Evolutionary conservation across 2,888 invertebrate species (phyloP), one percentile per base, ranked within the genome.

Genomic region (Pandemis corylana): DNA sequence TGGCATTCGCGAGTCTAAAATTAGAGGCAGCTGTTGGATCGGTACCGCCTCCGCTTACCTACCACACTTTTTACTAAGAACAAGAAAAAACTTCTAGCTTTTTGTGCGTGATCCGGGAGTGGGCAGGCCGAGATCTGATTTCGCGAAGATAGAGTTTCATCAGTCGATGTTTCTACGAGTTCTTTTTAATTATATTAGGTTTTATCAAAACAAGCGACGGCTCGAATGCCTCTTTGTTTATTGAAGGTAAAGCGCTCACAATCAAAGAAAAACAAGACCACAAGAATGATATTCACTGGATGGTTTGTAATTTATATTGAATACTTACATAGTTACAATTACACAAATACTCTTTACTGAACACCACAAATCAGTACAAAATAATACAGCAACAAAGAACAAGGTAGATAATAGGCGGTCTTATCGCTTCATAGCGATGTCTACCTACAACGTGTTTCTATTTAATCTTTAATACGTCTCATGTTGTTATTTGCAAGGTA

Each of bases 121-220:
- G 84, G 86, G 82, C 82, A 82, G 85, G 81, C 80, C 82, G 84
- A 84, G 88, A 89, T 93, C 91, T 89, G 88, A 90, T 93, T 93
- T 91, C 93, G 89, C 89, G 83, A 87, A 89, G 89, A 90, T 92
- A 90, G 90, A 92, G 89, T 92, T 92, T 91, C 93, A 87, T 87
- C 85, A 85, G 85, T 85, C 87, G 84, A 85, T 86, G 86, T 88
- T 92, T 90, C 88, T 91, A 90, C 86, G 91, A 91, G 88, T 92
- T 93, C 91, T 90, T 90, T 89, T 89, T 90, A 90, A 91, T 91
- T 90, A 89, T 88, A 85, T 89, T 79, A 83, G 78, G 83, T 84
- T 85, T 82, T 81, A 80, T 83, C 83, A 78, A 85, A 90, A 86
- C 86, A 86, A 86, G 85, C 82, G 85, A 80, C 80, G 85, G 85